phyloP scores from a whole-genome alignment of 2,113 vertebrate species.

The Malurus alboscapulatus region DNA sequence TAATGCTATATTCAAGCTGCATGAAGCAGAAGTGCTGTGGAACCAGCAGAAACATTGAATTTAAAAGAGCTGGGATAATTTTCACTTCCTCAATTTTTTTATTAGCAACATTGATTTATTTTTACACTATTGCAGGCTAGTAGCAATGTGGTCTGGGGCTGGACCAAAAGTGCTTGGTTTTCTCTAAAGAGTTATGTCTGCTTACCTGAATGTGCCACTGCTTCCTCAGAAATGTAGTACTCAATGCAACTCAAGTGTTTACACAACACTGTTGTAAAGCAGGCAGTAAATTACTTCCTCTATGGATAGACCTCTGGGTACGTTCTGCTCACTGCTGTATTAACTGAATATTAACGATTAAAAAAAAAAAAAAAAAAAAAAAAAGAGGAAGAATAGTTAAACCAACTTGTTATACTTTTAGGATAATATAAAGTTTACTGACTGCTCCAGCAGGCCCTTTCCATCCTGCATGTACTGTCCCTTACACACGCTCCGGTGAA shows the following conservation, averaged over 20 bases:
- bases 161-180: not conserved
- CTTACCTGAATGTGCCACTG: not conserved
- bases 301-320: not conserved
- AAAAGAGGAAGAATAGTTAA: not conserved
- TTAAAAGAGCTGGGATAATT: not conserved
- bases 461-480: not conserved
- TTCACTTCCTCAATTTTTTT: not conserved
- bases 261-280: not conserved
- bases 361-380: not conserved
- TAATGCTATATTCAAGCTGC: not conserved
- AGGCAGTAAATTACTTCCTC: conserved; percentile 40
- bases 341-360: conserved; percentile 34
- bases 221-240: not conserved
- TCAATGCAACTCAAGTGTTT: not conserved
- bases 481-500: not conserved
- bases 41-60: not conserved
- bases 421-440: not conserved
- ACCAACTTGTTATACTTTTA: not conserved
- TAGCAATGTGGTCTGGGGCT: not conserved
- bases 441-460: not conserved
- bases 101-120: not conserved
- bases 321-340: not conserved
- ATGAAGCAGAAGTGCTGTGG: not conserved
- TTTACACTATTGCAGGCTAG: not conserved
- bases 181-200: not conserved